phyloP scores from a whole-genome alignment of 1,140 invertebrate genomes.

The Paraescarpia echinospica region DNA sequence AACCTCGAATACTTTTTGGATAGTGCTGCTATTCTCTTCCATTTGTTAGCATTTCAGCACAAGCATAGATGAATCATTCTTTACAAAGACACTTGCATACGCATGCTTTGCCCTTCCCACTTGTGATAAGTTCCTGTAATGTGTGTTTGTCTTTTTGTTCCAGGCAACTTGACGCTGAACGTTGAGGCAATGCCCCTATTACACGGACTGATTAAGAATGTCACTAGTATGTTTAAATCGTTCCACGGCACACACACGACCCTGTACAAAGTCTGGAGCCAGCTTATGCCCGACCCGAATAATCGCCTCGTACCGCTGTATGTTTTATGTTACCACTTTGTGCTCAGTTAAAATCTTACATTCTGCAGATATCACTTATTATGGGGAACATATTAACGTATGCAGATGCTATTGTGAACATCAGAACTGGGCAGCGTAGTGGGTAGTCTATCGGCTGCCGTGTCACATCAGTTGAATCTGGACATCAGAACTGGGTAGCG shows the following conservation, averaged over 20 bases:
- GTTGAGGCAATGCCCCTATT: constrained; percentile 47
- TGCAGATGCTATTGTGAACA: too few relatives aligned
- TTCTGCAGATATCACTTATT: neutral
- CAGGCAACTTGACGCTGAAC: constrained; percentile 48
- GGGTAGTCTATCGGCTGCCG: too few relatives aligned
- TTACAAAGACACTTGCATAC: neutral
- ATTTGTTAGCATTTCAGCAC: neutral
- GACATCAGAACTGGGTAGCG: too few relatives aligned
- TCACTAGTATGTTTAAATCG: constrained; percentile 39
- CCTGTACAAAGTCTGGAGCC: constrained; percentile 28
- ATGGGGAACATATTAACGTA: too few relatives aligned
- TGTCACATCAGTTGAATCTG: too few relatives aligned
- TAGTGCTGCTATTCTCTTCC: too few relatives aligned
- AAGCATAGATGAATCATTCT: neutral
- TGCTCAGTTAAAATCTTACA: neutral
- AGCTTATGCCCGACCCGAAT: neutral
- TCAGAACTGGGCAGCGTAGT: too few relatives aligned
- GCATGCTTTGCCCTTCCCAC: neutral
- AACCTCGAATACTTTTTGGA: neutral
- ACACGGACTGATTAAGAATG: constrained; percentile 42
- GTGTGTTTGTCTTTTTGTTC: constrained; percentile 19
- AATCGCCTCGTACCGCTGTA: neutral
- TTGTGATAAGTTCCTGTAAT: neutral
- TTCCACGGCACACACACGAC: constrained; percentile 26
- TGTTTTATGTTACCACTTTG: neutral